Evolutionary conservation across 2,797 vertebrate genomes (phyloP), one percentile per base, ranked within the genome.

Genomic region (Spondyliosoma cantharus): DNA sequence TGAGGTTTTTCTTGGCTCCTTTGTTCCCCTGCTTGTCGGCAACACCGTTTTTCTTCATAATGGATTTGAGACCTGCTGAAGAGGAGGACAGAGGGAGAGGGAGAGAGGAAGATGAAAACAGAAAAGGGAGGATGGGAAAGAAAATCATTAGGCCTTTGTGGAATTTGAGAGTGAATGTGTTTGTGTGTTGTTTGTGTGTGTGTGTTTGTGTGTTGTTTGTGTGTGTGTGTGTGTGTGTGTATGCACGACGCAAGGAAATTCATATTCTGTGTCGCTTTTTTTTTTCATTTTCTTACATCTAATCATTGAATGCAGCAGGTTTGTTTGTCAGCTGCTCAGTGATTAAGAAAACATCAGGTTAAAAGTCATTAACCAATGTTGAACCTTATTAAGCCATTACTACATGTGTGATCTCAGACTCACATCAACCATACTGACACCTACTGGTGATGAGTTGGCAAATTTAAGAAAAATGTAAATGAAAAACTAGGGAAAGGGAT

Each of bases 1-100:
- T 98, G 85, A 99, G 97, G 94, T 97, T 99, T 96, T 99, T 99
- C 96, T 99, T 99, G 90, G 97, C 94, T 94, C 96, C 96, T 89
- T 95, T 96, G 85, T 92, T 96, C 91, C 96, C 95, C 81, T 95
- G 95, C 89, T 96, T 97, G 94, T 95, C 95, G 92, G 96, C 94
- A 90, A 87, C 95, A 84, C 95, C 96, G 87, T 97, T 97, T 96
- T 99, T 99, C 97, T 99, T 99, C 98, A 99, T 99, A 91, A 99
- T 99, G 88, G 98, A 99, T 94, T 99, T 99, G 92, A 99, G 97
- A 93, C 96, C 97, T 95, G 96, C 90, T 84, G 92, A 90, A 80
- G 94, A 94, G 86, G 90, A 95, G 81, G 80, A 89, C 74, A 94
- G 91, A 95, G 24, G 66, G 17, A 58, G 13, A 63, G 29, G 57